Percentiles rank a stretch among this genome's conserved stretches.
phyloP scores from a whole-genome alignment of 1,140 invertebrate genomes.

The Tribolium madens region DNA sequence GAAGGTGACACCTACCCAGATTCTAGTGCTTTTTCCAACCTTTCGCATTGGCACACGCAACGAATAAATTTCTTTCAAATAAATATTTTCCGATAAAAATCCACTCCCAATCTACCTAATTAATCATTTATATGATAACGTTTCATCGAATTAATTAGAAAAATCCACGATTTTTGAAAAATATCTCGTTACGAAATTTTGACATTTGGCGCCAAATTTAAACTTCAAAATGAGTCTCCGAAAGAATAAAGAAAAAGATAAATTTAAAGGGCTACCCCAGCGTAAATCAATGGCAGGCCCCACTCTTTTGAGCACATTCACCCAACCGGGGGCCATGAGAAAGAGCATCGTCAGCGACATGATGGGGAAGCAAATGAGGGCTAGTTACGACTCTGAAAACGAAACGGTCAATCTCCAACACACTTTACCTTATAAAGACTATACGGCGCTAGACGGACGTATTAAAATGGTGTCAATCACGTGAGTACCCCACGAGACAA shows the following conservation, averaged over 20 bases:
- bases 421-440: not conserved
- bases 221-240: constrained; percentile 30
- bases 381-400: not conserved
- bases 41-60: constrained; percentile 24
- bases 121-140: not conserved
- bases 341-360: not conserved
- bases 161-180: constrained; percentile 32
- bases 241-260: not conserved
- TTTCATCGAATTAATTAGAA: constrained; percentile 1
- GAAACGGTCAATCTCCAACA: constrained; percentile 1
- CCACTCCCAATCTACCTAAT: not conserved
- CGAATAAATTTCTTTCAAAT: not conserved
- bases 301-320: not conserved
- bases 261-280: constrained; percentile 23
- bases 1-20: constrained; percentile 45
- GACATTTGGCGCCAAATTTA: constrained; percentile 33
- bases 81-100: constrained; percentile 7
- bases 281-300: constrained; percentile 44
- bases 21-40: constrained; percentile 36
- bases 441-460: not conserved
- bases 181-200: constrained; percentile 35
- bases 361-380: not conserved
- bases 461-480: not conserved
- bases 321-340: constrained; percentile 11
- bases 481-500: not conserved